Evolutionary conservation across 37 sponge, comb jelly and placozoan genomes (phyloP), one percentile per base, ranked within the genome.

Genomic region (Diacarnus erythraeanus): DNA sequence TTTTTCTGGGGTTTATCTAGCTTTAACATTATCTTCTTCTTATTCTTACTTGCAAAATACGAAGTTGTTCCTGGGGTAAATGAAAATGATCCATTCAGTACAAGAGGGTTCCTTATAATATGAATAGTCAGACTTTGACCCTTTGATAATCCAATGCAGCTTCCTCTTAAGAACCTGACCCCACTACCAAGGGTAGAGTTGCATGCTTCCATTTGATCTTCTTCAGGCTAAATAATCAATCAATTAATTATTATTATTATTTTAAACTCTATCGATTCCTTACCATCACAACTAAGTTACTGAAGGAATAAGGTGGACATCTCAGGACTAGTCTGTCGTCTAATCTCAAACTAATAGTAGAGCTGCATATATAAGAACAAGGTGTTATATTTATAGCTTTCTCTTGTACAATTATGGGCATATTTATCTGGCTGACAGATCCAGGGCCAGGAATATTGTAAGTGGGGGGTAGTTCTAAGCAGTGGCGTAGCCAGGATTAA

Each of bases 41-140:
- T 47, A 47, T 15, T 47, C 66, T 20, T 65, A 65, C 66, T 65
- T 17, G 66, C 34, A 25, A 65, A 65, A 35, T 65, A 65, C 2
- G 35, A 31, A 10, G 66, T 65, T 2, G 27, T 65, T 65, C 66
- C 66, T 65, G 66, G 34, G 29, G 15, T 18, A 10, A 65, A 65
- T 3, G 10, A 12, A 2, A 31, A 35, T 5, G 66, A 30, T 26
- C 17, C 31, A 31, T 20, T 5, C 33, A 65, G 2, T 31, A n/a
- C n/a, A n/a, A n/a, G n/a, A n/a, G n/a, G n/a, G n/a, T n/a, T n/a
- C n/a, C n/a, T n/a, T n/a, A n/a, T n/a, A n/a, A n/a, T n/a, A n/a
- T n/a, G n/a, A n/a, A n/a, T n/a, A n/a, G n/a, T n/a, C n/a, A n/a
- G n/a, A n/a, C n/a, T n/a, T n/a, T n/a, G n/a, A n/a, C n/a, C n/a